A percentile compares a stretch with the other conserved stretches of the same genome.
These are phyloP conservation scores for Oryzias sinensis DNA, from an alignment of 2,797 vertebrate species.

Conservation along the genomic window DNA sequence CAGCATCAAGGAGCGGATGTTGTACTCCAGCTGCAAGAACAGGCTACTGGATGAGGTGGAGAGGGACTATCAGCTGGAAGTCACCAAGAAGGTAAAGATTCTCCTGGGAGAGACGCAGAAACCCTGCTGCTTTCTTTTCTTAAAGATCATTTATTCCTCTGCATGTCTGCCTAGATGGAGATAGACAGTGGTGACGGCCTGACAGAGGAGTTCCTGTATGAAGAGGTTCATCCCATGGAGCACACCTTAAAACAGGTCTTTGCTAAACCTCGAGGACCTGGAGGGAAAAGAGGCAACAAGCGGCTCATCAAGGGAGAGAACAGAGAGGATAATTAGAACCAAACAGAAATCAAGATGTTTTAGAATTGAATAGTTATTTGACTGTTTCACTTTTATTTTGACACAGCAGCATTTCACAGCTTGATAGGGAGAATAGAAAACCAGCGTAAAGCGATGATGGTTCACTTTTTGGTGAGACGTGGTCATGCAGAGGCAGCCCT, in stretches of 20 bases:
- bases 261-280: conserved; percentile 92
- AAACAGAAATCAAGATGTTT: conserved; percentile 27
- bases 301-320: conserved; percentile 94
- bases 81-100: conserved; percentile 89
- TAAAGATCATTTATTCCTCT: not conserved
- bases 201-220: conserved; percentile 93
- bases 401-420: conserved; percentile 13
- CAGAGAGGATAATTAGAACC: conserved; percentile 87
- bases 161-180: conserved; percentile 79
- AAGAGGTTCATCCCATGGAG: conserved; percentile 97
- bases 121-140: not conserved
- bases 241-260: conserved; percentile 95
- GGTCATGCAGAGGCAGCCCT: conserved; percentile 5
- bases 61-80: conserved; percentile 91
- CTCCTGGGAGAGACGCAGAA: not conserved
- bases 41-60: conserved; percentile 92
- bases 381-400: conserved; percentile 37
- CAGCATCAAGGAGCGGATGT: conserved; percentile 97
- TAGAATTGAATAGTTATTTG: conserved; percentile 47
- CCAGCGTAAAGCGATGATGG: conserved; percentile 26
- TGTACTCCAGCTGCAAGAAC: conserved; percentile 99
- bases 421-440: conserved; percentile 16
- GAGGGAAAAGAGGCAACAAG: conserved; percentile 95
- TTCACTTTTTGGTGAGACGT: not conserved
- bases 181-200: conserved; percentile 91